Evolutionary conservation across 1,140 invertebrate genomes (phyloP).

Genomic region (Subanguina moxae): DNA sequence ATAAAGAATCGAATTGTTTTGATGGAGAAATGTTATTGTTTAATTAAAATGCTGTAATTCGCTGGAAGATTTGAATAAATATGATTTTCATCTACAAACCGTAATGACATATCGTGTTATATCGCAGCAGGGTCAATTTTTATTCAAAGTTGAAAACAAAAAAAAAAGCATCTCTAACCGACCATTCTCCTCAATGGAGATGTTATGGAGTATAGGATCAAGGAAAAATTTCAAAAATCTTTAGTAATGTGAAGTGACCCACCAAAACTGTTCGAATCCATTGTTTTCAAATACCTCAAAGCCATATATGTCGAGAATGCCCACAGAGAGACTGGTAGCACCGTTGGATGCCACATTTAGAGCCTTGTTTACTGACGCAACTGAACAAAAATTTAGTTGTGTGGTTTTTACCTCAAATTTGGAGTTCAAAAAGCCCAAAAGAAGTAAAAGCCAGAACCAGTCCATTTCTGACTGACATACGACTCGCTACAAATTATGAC

Average conservation of each 20-base stretch:
- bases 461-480: no score
- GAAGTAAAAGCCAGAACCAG: no score
- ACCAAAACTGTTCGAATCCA: constrained; percentile 63
- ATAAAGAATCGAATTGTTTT: background rate
- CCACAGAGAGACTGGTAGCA: constrained; percentile 53
- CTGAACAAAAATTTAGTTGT: constrained; percentile 44
- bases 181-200: no score
- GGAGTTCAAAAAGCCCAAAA: no score
- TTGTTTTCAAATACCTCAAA: constrained; percentile 70
- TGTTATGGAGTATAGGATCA: no score
- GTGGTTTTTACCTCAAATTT: background rate
- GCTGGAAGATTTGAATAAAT: constrained; percentile 2
- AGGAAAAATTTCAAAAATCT: no score
- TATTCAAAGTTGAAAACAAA: no score
- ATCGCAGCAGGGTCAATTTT: no score
- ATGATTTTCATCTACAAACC: no score
- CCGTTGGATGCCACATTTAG: constrained; percentile 44
- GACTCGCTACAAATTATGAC: no score
- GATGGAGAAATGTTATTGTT: background rate
- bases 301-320: constrained; percentile 70
- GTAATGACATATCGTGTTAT: no score
- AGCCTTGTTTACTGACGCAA: constrained; percentile 52
- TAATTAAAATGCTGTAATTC: background rate
- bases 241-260: background rate
- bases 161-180: no score